Conservation (phyloP, 2,797 vertebrate species). For the Numenius phaeopus region DNA sequence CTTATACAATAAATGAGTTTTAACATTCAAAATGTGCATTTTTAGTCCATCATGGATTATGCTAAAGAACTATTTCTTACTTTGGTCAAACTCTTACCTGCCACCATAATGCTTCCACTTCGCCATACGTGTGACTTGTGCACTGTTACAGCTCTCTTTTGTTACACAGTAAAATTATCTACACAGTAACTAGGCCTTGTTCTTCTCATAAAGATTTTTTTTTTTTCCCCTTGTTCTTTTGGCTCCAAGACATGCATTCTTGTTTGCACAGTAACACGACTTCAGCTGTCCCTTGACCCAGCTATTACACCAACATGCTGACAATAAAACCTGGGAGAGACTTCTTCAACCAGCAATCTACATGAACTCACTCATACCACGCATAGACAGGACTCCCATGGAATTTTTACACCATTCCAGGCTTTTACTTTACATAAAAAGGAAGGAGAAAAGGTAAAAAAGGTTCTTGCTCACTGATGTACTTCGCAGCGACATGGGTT, state of each 20-base stretch:
- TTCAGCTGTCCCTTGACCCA: not conserved
- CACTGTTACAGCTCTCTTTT: not conserved
- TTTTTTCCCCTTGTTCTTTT: not conserved
- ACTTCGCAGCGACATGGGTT: not conserved
- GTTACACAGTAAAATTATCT: not conserved
- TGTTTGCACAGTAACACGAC: not conserved
- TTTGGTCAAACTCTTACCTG: not conserved
- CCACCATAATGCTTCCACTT: not conserved
- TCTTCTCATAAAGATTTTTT: not conserved
- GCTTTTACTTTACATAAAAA: not conserved
- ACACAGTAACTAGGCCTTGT: not conserved
- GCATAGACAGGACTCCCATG: rapidly evolving
- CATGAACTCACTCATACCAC: not conserved
- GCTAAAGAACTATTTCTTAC: not conserved
- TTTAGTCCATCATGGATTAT: not conserved
- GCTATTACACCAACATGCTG: not conserved
- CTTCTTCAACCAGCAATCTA: not conserved
- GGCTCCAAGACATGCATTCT: not conserved
- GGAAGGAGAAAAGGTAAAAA: not conserved
- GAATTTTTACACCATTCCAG: not conserved
- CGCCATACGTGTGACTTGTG: not conserved
- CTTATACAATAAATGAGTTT: not conserved
- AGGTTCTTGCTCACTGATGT: not conserved
- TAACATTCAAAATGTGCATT: not conserved
- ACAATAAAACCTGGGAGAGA: not conserved